phyloP scores from a whole-genome alignment of 2,113 vertebrate genomes.

The Azemiops feae region DNA sequence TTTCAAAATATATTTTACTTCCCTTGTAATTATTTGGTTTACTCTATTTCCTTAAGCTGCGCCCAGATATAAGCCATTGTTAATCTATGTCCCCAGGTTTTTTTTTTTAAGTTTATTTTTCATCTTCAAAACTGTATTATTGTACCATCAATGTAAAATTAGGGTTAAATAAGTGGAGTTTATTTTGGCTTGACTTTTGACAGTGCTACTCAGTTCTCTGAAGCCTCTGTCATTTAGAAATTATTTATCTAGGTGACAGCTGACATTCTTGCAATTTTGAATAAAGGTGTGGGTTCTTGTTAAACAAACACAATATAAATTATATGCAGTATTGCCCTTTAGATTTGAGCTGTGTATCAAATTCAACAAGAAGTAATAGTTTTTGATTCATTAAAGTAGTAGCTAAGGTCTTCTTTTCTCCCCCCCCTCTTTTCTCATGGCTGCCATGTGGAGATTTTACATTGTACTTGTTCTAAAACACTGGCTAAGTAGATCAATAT shows the following conservation, averaged over 20 bases:
- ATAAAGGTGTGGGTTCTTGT: not conserved
- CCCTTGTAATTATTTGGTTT: constrained; percentile 67
- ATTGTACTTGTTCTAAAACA: too few species aligned
- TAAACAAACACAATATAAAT: not conserved
- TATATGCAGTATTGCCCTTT: not conserved
- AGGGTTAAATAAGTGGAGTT: constrained; percentile 48
- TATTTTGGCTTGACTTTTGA: constrained; percentile 50
- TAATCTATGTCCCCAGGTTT: constrained; percentile 66
- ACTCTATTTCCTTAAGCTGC: constrained; percentile 68
- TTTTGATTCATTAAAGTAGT: not conserved
- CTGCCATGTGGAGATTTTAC: too few species aligned
- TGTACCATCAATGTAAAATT: constrained; percentile 50
- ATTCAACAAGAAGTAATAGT: not conserved
- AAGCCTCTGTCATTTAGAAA: constrained; percentile 47
- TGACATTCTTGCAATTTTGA: constrained; percentile 44
- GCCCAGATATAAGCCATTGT: constrained; percentile 71
- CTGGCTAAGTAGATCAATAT: not conserved
- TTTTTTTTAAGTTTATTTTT: constrained; percentile 38
- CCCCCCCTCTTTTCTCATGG: too few species aligned
- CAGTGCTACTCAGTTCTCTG: constrained; percentile 48
- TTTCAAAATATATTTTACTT: constrained; percentile 62
- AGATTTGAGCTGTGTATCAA: not conserved
- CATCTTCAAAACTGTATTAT: constrained; percentile 51
- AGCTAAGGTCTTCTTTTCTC: not conserved
- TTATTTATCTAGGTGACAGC: constrained; percentile 29